Base-by-base conservation (phyloP, 2,888 invertebrate genomes). In the Caenorhabditis sp. region DNA sequence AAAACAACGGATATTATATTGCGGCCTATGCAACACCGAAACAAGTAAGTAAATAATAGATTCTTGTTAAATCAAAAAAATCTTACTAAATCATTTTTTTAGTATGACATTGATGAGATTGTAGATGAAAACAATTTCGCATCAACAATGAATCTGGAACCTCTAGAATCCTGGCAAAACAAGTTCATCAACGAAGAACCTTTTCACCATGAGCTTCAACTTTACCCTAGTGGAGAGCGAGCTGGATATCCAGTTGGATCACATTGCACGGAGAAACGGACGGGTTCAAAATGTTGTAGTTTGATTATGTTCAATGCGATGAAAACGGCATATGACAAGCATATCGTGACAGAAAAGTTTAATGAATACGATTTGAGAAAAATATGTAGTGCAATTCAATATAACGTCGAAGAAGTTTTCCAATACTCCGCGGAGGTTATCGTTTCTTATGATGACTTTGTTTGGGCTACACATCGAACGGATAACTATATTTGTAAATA, bases 161-260 rank as follows among this genome's bases (percentile, higher is more conserved):
- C 76, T 1, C 59, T 79, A 8, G 79, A 77, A 10, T 67, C 79
- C 1, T 31, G 61, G 8, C 57, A 61, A 25, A 65, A 59, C 5
- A 59, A 36, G 31, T 67, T 79, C 17, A 59, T 68, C 1, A 64
- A 68, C 7, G 63, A 75, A 38, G 58, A 62, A 10, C 67, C 72
- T 14, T 73, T 65, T 63, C 71, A 70, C 26, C 31, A 62, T 4
- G 50, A 66, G 7, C 56, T 76, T 36, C 56, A 56, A 26, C 36
- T 76, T 0, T 76, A 79, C 52, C 43, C 21, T 1, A 61, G 25
- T 31, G 78, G 78, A n/a, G 65, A 66, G 4, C 57, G 78, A 38
- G 74, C 74, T 12, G 78, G 78, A 1, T 79, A 76, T 52, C 78
- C 76, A 17, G 69, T 73, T 20, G 78, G 78, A 20, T 76, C 76